These are phyloP conservation scores for Cottus gobio DNA, from an alignment of 2,113 vertebrate species.

Conservation along the genomic window DNA sequence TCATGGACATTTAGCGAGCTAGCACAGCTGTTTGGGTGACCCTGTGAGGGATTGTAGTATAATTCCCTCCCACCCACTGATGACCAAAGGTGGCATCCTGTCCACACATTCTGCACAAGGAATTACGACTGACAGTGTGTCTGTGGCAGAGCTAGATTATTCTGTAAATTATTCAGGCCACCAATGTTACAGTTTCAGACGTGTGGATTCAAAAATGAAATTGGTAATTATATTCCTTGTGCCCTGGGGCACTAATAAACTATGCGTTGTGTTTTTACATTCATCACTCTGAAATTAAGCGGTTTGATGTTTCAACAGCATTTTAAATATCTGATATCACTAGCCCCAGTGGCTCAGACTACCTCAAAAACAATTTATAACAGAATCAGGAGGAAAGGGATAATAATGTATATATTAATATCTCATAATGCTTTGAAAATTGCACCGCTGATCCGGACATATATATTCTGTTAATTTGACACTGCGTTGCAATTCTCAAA, in stretches of 20 bases:
- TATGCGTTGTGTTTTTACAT: conserved; percentile 3
- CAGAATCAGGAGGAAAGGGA: background rate
- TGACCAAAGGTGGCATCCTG: conserved; percentile 33
- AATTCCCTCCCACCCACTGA: conserved; percentile 25
- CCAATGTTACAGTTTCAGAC: background rate
- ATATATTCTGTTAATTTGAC: conserved; percentile 2
- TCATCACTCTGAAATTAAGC: conserved; percentile 20
- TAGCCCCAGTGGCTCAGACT: background rate
- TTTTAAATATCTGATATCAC: conserved; percentile 5
- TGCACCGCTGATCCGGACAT: conserved; percentile 1
- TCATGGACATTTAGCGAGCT: conserved; percentile 34
- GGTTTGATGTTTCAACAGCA: background rate
- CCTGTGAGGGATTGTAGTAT: conserved; percentile 28
- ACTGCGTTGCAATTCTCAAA: conserved; percentile 18
- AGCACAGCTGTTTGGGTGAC: conserved; percentile 46
- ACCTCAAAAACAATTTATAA: background rate
- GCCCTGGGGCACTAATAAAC: conserved; percentile 19
- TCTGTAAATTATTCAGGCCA: conserved; percentile 15
- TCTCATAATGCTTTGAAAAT: conserved; percentile 22
- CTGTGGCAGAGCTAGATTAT: conserved; percentile 10
- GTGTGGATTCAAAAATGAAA: background rate
- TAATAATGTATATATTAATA: background rate
- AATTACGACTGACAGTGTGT: conserved; percentile 11
- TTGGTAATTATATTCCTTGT: background rate
- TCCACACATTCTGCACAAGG: conserved; percentile 5